phyloP scores from a whole-genome alignment of 2,888 invertebrate genomes.

The Dryococelus australis region DNA sequence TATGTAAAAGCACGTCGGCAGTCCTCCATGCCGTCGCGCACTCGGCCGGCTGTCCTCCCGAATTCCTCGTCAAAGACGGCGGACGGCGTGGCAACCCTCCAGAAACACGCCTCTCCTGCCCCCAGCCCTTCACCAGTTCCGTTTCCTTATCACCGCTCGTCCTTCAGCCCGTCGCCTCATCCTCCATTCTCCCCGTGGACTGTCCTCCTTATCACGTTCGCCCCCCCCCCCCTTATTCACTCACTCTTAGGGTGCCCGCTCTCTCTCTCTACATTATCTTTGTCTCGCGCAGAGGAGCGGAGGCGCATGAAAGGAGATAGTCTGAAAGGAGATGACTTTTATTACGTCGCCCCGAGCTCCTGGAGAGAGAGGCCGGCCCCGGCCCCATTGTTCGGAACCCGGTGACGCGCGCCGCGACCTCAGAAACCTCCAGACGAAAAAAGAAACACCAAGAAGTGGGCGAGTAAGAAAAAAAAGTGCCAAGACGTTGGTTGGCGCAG shows the following conservation, averaged over 20 bases:
- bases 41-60: too few relatives aligned
- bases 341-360: neutral
- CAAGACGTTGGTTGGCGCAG: neutral
- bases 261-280: neutral
- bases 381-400: neutral
- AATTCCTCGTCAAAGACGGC: too few relatives aligned
- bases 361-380: neutral
- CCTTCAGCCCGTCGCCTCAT: neutral
- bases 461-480: neutral
- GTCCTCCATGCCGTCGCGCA: neutral
- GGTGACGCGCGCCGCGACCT: neutral
- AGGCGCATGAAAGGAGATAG: neutral
- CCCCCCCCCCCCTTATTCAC: slow-evolving; percentile 16
- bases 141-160: neutral
- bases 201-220: neutral
- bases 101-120: too few relatives aligned
- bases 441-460: neutral
- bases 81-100: too few relatives aligned
- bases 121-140: neutral
- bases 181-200: neutral
- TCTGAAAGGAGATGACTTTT: slow-evolving; percentile 9
- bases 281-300: neutral
- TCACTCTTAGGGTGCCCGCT: neutral
- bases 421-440: neutral
- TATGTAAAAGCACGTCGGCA: neutral